Conservation (phyloP, 1,140 invertebrate genomes). For the Eubasilissa regina region DNA sequence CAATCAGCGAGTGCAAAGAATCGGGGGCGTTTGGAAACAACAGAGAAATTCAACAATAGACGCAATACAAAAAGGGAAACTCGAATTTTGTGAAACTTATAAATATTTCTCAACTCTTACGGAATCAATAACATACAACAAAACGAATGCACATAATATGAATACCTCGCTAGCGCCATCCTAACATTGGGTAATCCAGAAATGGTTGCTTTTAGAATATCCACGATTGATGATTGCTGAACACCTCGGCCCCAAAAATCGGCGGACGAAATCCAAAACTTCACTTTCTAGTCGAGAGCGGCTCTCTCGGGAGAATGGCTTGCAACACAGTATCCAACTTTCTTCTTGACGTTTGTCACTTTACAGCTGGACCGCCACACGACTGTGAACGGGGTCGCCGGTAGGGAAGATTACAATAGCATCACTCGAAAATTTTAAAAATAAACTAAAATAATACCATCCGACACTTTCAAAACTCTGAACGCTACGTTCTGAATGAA, state of each 20-base stretch:
- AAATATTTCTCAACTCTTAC: constrained; percentile 15
- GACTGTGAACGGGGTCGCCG: constrained; percentile 19
- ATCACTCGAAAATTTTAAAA: constrained; percentile 18
- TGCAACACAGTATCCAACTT: constrained; percentile 37
- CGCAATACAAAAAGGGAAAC: constrained; percentile 30
- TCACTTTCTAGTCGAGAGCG: constrained; percentile 42
- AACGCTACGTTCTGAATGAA: constrained; percentile 10
- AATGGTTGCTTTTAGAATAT: constrained; percentile 59
- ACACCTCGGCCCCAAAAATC: constrained; percentile 41
- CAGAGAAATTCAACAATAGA: not conserved
- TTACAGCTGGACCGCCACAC: not conserved
- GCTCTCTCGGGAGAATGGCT: constrained; percentile 25
- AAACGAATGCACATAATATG: constrained; percentile 5
- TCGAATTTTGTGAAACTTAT: constrained; percentile 8
- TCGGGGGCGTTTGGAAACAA: constrained; percentile 18
- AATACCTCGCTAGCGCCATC: constrained; percentile 60
- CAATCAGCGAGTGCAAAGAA: constrained; percentile 14
- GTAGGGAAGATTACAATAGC: constrained; percentile 5
- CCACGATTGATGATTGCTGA: constrained; percentile 55
- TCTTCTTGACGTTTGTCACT: constrained; percentile 34
- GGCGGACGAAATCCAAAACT: constrained; percentile 30
- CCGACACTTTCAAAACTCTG: not conserved
- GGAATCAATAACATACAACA: not conserved
- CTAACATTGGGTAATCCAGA: constrained; percentile 61
- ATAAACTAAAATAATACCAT: not conserved